Conservation (phyloP, 2,797 vertebrate genomes). For the Buceros bicornis region DNA sequence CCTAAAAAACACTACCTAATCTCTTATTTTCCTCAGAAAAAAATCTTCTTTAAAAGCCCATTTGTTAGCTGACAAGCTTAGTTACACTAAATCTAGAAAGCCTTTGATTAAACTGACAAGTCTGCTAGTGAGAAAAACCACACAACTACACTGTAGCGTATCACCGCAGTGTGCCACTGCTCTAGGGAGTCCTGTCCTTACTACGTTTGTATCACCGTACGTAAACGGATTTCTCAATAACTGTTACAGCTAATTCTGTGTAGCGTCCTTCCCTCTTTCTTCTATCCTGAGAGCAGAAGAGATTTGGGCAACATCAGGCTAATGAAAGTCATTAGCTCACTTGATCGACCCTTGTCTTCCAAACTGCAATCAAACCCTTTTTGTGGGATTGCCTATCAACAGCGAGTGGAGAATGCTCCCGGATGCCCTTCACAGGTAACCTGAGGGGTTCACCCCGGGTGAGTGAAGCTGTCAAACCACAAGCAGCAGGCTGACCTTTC, state of each 20-base stretch:
- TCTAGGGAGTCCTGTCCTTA: background rate
- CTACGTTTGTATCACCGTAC: background rate
- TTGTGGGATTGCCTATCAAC: background rate
- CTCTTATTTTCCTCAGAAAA: background rate
- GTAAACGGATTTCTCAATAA: fast-evolving
- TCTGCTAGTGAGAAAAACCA: background rate
- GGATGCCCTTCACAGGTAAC: fast-evolving
- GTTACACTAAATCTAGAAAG: background rate
- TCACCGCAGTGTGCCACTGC: fast-evolving
- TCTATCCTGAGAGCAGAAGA: fast-evolving
- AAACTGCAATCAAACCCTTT: background rate
- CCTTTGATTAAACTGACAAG: background rate
- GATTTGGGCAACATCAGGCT: background rate
- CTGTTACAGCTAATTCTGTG: fast-evolving
- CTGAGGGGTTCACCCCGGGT: background rate
- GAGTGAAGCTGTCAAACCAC: background rate
- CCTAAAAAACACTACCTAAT: background rate
- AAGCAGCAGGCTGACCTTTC: conserved; percentile 87
- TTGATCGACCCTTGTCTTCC: background rate
- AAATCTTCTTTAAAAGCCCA: background rate
- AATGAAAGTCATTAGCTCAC: background rate
- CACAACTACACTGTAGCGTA: background rate
- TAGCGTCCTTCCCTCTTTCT: too few relatives aligned
- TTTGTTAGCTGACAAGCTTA: background rate
- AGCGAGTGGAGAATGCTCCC: background rate